Conservation (phyloP, 2,888 invertebrate genomes). For the Ennomos fuscantarius region DNA sequence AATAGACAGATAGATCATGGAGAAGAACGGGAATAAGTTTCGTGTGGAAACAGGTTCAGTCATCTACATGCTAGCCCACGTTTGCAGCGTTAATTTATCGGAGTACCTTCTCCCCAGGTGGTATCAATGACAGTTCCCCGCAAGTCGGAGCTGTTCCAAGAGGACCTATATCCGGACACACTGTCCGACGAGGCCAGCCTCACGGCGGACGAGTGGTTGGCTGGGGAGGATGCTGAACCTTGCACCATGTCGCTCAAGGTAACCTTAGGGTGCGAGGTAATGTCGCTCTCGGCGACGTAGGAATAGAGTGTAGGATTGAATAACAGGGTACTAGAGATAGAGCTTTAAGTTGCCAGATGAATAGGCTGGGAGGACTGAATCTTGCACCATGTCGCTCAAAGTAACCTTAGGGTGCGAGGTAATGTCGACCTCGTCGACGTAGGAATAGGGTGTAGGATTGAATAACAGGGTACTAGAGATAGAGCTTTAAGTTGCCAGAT, state of each 20-base stretch:
- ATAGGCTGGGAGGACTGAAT: slow-evolving; percentile 96
- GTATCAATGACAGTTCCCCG: slow-evolving; percentile 99
- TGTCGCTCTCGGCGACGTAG: not conserved
- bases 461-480: no score
- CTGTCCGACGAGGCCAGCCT: slow-evolving; percentile 95
- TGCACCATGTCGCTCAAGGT: slow-evolving; percentile 96
- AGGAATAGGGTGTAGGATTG: not conserved
- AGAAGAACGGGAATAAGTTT: no score
- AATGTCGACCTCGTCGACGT: no score
- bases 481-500: no score
- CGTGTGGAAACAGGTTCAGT: no score
- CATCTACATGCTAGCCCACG: no score
- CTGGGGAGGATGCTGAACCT: slow-evolving; percentile 95
- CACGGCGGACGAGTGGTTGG: slow-evolving; percentile 96
- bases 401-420: slow-evolving; percentile 70
- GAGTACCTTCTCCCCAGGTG: slow-evolving; percentile 75
- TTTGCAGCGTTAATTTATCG: not conserved
- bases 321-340: no score
- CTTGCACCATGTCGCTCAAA: slow-evolving; percentile 95
- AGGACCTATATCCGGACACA: slow-evolving; percentile 98
- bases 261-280: slow-evolving; percentile 30
- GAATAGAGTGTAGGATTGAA: not conserved
- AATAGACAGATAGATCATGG: no score
- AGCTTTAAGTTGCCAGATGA: no score
- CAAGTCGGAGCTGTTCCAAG: slow-evolving; percentile 98